Base-by-base conservation (phyloP, 2,113 vertebrate species). In the Tautogolabrus adspersus region DNA sequence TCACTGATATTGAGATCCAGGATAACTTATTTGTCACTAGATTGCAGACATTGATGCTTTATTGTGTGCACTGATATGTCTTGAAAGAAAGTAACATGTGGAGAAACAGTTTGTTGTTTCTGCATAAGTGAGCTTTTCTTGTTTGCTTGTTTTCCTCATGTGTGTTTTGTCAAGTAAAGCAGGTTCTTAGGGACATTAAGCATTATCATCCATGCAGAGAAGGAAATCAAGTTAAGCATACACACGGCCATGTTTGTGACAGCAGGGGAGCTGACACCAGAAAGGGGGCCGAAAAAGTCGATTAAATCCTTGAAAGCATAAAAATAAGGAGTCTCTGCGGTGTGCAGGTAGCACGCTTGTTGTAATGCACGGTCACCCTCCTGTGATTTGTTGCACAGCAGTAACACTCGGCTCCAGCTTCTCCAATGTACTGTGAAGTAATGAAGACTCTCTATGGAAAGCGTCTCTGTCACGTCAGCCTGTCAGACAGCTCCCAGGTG, bases 221-320 rank as follows among this genome's bases (percentile, higher is more conserved):
- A n/a, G 56, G 40, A 81, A 75, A 81, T 85, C 76, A 66, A 88
- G 80, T 72, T 81, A 84, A 79, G 83, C 58, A 61, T 83, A 79
- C 82, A 90, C 77, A 78, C 52, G 72, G 81, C 77, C 70, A 82
- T 21, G 77, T 88, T 83, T 87, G 67, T 85, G 76, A 88, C 79
- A 80, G 82, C 70, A 62, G 47, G 23, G 62, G 37, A 72, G 58
- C 49, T 61, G 74, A 77, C 88, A 83, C 67, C 73, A 79, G 49
- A 52, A 34, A 59, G 67, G 46, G 57, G 70, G 44, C 10, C 21
- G 65, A 62, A 54, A 87, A 88, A 91, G 88, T 90, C 85, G 89
- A 91, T 91, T 88, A 88, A 87, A 87, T 72, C 62, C 83, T 83
- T 72, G 77, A 85, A 87, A 84, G 77, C 69, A 49, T 83, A 76